Evolutionary conservation across 2,888 invertebrate genomes (phyloP).

Genomic region (Trichopoda pennipes): DNA sequence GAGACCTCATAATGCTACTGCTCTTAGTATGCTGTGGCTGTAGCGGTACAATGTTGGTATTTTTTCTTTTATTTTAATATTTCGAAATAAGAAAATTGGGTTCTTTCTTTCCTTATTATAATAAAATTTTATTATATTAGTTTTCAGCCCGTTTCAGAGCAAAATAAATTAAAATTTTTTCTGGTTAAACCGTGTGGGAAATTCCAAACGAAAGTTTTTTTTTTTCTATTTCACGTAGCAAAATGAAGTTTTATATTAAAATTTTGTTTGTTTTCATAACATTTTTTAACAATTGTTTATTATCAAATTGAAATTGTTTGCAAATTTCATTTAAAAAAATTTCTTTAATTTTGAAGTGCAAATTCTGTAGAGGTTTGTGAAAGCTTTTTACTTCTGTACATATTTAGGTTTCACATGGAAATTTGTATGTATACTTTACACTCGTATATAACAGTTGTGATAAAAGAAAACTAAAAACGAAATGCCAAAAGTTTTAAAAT

Average conservation of each 20-base stretch:
- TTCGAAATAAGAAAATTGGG: not conserved
- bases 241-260: constrained; percentile 26
- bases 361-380: constrained; percentile 21
- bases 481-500: constrained; percentile 27
- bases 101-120: not conserved
- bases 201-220: constrained; percentile 40
- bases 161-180: constrained; percentile 37
- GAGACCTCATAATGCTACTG: constrained; percentile 17
- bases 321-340: constrained; percentile 12
- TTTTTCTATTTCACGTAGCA: not conserved
- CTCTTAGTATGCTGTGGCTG: constrained; percentile 24
- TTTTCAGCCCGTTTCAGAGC: not conserved
- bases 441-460: not conserved
- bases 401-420: not conserved
- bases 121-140: constrained; percentile 12
- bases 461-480: not conserved
- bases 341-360: not conserved
- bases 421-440: not conserved
- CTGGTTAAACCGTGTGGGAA: constrained; percentile 42
- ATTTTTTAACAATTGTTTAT: constrained; percentile 27
- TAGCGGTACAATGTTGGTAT: not conserved
- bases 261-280: constrained; percentile 24
- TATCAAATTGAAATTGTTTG: constrained; percentile 30
- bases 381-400: not conserved
- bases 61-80: constrained; percentile 1